Conservation (phyloP, 2,888 invertebrate species). For the Hoplodrina blanda region DNA sequence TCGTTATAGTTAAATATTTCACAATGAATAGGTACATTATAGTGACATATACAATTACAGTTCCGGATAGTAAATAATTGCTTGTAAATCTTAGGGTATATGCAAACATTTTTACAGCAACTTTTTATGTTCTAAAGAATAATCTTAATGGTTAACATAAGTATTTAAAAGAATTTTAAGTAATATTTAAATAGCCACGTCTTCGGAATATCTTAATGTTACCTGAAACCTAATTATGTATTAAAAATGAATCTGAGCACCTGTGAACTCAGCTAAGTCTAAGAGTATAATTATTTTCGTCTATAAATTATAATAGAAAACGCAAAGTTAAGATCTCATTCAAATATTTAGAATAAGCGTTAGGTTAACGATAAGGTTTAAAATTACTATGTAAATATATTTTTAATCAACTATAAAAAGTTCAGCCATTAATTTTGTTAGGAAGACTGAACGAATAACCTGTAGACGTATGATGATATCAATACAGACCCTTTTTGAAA, state of each 20-base stretch:
- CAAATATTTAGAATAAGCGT: slow-evolving; percentile 57
- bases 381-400: slow-evolving; percentile 26
- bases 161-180: slow-evolving; percentile 17
- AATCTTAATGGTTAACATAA: slow-evolving; percentile 1
- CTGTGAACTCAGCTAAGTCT: slow-evolving; percentile 33
- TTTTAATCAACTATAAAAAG: slow-evolving; percentile 9
- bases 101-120: slow-evolving; percentile 15
- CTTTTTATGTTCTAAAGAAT: slow-evolving; percentile 8
- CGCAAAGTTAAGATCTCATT: slow-evolving; percentile 66
- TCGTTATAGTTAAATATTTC: slow-evolving; percentile 15
- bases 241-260: slow-evolving; percentile 43
- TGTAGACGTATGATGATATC: not conserved
- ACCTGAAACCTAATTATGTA: slow-evolving; percentile 36
- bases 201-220: slow-evolving; percentile 10
- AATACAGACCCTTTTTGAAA: not conserved
- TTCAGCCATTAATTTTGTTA: slow-evolving; percentile 38
- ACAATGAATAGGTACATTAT: slow-evolving; percentile 3
- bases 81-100: slow-evolving; percentile 3
- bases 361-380: slow-evolving; percentile 40
- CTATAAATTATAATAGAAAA: slow-evolving; percentile 34
- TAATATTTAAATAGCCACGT: slow-evolving; percentile 27
- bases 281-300: slow-evolving; percentile 33
- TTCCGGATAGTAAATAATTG: not conserved
- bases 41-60: slow-evolving; percentile 7
- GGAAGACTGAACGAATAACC: not conserved